Evolutionary conservation across 2,797 vertebrate genomes (phyloP).

Genomic region (Ctenopoma multispine): DNA sequence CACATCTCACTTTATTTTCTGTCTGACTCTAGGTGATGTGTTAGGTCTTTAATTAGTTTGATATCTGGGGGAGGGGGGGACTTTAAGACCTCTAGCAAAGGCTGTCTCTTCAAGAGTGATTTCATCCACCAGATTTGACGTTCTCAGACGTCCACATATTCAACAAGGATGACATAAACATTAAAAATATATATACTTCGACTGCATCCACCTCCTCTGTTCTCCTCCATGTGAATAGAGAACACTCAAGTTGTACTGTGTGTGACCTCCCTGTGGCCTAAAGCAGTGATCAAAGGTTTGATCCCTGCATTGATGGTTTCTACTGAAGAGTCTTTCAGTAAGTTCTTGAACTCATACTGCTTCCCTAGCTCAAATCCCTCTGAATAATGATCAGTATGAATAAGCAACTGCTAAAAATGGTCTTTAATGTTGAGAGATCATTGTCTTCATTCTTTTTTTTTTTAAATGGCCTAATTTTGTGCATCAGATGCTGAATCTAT

Average conservation of each 20-base stretch:
- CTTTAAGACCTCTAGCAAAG: conserved; percentile 18
- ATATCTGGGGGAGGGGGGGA: conserved; percentile 35
- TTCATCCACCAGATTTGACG: neutral
- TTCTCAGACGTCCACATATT: neutral
- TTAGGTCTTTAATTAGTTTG: conserved; percentile 53
- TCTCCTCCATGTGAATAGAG: neutral
- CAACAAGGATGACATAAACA: neutral
- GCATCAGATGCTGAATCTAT: conserved; percentile 31
- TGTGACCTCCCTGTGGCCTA: conserved; percentile 15
- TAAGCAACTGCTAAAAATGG: neutral
- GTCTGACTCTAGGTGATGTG: conserved; percentile 44
- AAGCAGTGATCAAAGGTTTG: conserved; percentile 21
- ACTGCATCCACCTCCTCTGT: neutral
- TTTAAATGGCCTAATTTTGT: conserved; percentile 27
- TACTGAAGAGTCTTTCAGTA: conserved; percentile 15
- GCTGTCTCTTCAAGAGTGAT: conserved; percentile 37
- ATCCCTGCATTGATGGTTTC: conserved; percentile 3
- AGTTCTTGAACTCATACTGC: conserved; percentile 13
- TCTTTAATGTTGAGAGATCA: conserved; percentile 21
- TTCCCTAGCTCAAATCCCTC: conserved; percentile 1
- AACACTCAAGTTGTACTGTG: conserved; percentile 12
- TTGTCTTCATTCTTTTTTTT: neutral
- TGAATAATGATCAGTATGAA: conserved; percentile 21
- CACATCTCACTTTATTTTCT: conserved; percentile 50
- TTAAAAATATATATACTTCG: neutral